Evolutionary conservation across 2,888 invertebrate genomes (phyloP).

Genomic region (Micropterix aruncella): DNA sequence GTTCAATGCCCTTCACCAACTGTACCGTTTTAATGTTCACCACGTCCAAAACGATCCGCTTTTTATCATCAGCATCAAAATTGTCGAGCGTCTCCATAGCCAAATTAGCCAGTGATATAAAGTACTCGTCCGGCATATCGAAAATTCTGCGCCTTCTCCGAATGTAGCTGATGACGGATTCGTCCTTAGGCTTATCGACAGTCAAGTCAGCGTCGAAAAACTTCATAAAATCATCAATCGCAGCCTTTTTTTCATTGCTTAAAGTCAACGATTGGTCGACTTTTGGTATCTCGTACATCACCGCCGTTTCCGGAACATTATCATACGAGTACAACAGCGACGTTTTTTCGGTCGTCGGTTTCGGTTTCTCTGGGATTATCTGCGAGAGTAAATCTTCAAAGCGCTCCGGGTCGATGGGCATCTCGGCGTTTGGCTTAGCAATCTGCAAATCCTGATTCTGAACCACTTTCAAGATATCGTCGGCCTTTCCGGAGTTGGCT

Average conservation of each 20-base stretch:
- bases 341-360: not conserved
- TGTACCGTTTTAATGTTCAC: constrained; percentile 24
- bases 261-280: constrained; percentile 13
- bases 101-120: constrained; percentile 26
- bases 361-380: constrained; percentile 18
- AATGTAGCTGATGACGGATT: not conserved
- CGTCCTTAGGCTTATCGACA: constrained; percentile 6
- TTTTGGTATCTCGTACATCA: not conserved
- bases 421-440: constrained; percentile 10
- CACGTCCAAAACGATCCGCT: constrained; percentile 29
- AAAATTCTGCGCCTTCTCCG: not conserved
- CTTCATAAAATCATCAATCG: constrained; percentile 29
- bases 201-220: constrained; percentile 8
- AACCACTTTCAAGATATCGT: constrained; percentile 23
- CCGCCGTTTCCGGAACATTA: not conserved
- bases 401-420: constrained; percentile 18
- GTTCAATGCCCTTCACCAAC: constrained; percentile 21
- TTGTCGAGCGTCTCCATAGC: constrained; percentile 31
- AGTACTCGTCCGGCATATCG: constrained; percentile 5
- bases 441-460: constrained; percentile 17
- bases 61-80: constrained; percentile 31
- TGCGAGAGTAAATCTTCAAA: constrained; percentile 27
- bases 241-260: constrained; percentile 25
- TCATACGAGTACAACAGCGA: constrained; percentile 5
- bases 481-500: constrained; percentile 21